Evolutionary conservation across 2,113 vertebrate genomes (phyloP), one percentile per base, ranked within the genome.

Genomic region (Thinocorus orbignyianus): DNA sequence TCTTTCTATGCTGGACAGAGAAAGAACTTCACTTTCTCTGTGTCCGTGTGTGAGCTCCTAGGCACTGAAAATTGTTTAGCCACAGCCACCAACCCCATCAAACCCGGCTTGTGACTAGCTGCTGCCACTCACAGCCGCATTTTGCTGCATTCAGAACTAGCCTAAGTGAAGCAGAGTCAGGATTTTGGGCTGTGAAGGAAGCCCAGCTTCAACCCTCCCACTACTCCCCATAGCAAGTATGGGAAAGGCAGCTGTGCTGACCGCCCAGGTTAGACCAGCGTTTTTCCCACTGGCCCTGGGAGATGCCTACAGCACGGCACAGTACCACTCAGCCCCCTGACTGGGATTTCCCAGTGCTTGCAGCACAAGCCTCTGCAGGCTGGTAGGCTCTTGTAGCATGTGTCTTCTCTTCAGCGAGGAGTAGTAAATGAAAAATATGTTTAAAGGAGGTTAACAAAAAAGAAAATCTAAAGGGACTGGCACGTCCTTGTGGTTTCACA

Each of bases 141-240:
- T 92, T 69, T 61, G 3, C 30, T 94, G 41, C 48, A n/a, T 2
- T 7, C 1, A 6, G 73, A 44, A 25, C 9, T 44, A 33, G 17
- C n/a, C 15, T 12, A 44, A 54, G 26, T 41, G 37, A 10, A 5
- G 11, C 0, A 0, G 41, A 37, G 39, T 31, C 0, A 0, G n/a
- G 57, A 72, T 81, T 68, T 93, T 3, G 28, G 41, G 15, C 51
- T 74, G 8, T n/a, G 48, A 42, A 58, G n/a, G 64, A 37, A 5
- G 41, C 41, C n/a, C 13, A 44, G 17, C 35, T 90, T 92, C 58
- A n/a, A 44, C 7, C 46, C 22, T 69, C 22, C 9, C 23, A 18
- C 13, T 1, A 0, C 7, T 86, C 64, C 12, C 37, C 9, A 0
- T 3, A 33, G 39, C 17, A 49, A 60, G 6, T 15, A 22, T 28